Conservation (phyloP, 2,797 vertebrate genomes). For the Poeciliopsis turneri region DNA sequence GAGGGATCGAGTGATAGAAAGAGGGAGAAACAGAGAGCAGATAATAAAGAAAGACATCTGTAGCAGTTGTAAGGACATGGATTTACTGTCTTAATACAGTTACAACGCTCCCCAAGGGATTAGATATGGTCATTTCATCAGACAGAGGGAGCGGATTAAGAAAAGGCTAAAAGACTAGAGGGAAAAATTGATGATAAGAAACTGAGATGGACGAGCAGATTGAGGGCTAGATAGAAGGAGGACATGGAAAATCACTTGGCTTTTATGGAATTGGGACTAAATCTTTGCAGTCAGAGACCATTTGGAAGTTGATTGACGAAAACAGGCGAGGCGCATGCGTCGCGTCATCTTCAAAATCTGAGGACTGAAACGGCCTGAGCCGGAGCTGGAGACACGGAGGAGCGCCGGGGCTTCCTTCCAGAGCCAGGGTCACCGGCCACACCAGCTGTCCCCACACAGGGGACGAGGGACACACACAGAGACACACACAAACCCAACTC, state of each 20-base stretch:
- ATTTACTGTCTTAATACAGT: slow-evolving; percentile 80
- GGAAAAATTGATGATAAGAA: slow-evolving; percentile 65
- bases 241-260: slow-evolving; percentile 48
- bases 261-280: slow-evolving; percentile 64
- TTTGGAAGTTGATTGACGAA: slow-evolving; percentile 29
- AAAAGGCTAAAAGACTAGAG: slow-evolving; percentile 60
- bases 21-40: slow-evolving; percentile 61
- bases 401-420: slow-evolving; percentile 45
- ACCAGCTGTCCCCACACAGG: slow-evolving; percentile 72
- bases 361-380: slow-evolving; percentile 43
- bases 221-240: slow-evolving; percentile 52
- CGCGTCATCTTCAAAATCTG: slow-evolving; percentile 18
- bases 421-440: slow-evolving; percentile 23
- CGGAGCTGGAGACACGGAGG: slow-evolving; percentile 53
- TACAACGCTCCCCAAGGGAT: slow-evolving; percentile 73
- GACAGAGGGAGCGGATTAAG: slow-evolving; percentile 64
- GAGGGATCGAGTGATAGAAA: slow-evolving; percentile 48
- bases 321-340: background rate
- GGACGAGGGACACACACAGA: slow-evolving; percentile 45
- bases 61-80: slow-evolving; percentile 75
- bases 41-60: slow-evolving; percentile 80
- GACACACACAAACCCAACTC: slow-evolving; percentile 11
- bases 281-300: slow-evolving; percentile 48
- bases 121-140: slow-evolving; percentile 80
- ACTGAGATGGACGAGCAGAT: slow-evolving; percentile 55